Conservation (phyloP, 2,797 vertebrate species). For the Delichon dasypus region DNA sequence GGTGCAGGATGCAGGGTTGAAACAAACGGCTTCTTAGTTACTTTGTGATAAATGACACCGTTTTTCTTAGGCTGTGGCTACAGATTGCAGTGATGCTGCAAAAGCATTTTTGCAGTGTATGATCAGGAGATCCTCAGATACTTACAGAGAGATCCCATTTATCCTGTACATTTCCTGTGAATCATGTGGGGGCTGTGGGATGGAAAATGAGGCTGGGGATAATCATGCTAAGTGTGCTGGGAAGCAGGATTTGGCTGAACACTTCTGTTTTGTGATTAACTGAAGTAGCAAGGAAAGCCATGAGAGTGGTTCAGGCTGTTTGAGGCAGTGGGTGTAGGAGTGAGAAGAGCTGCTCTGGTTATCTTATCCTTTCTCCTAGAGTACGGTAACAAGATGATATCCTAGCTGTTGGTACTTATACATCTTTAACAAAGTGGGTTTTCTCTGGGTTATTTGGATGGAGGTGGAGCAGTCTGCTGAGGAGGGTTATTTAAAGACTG, state of each 20-base stretch:
- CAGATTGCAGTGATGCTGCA: background rate
- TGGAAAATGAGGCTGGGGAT: conserved; percentile 55
- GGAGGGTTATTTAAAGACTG: conserved; percentile 62
- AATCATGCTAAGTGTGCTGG: conserved; percentile 41
- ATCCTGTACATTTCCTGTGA: background rate
- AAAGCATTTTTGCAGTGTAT: conserved; percentile 3
- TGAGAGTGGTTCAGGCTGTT: background rate
- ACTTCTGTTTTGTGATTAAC: conserved; percentile 38
- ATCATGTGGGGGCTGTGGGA: conserved; percentile 10
- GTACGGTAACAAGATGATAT: background rate
- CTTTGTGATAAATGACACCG: background rate
- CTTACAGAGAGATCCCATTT: background rate
- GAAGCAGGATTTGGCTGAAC: conserved; percentile 36
- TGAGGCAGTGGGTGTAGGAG: background rate
- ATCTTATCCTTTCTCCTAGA: background rate
- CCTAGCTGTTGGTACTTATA: conserved; percentile 6
- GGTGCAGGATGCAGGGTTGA: background rate
- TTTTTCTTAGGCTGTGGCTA: background rate
- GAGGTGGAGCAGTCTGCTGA: conserved; percentile 53
- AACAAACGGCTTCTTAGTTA: background rate
- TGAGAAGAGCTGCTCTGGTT: background rate
- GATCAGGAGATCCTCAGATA: background rate
- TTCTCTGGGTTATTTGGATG: conserved; percentile 48
- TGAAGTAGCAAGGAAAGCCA: background rate
- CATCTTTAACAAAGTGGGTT: conserved; percentile 16